Evolutionary conservation across 2,113 vertebrate genomes (phyloP).

Genomic region (Cottus gobio): DNA sequence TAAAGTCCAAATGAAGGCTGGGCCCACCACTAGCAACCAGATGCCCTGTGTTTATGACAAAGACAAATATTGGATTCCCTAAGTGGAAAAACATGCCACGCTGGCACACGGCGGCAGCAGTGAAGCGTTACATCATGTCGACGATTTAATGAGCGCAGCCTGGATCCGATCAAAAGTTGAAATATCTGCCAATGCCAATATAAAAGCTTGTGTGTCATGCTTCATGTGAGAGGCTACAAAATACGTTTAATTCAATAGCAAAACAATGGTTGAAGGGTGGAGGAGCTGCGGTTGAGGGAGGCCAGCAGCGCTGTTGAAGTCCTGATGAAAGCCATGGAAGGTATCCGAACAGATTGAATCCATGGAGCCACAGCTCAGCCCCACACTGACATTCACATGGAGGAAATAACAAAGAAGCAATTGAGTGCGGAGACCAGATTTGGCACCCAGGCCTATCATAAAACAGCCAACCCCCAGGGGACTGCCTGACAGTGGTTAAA

Average conservation of each 20-base stretch:
- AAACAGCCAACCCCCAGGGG: constrained; percentile 43
- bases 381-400: constrained; percentile 55
- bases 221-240: constrained; percentile 69
- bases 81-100: constrained; percentile 78
- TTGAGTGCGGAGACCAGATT: constrained; percentile 54
- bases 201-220: constrained; percentile 72
- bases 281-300: constrained; percentile 43
- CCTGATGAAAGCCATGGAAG: constrained; percentile 59
- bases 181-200: constrained; percentile 75
- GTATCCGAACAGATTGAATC: constrained; percentile 49
- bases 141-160: constrained; percentile 73
- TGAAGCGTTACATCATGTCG: constrained; percentile 73
- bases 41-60: constrained; percentile 75
- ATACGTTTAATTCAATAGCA: constrained; percentile 59
- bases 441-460: constrained; percentile 58
- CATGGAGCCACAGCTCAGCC: constrained; percentile 39
- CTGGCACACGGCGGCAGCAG: constrained; percentile 68
- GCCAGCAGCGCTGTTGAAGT: background rate
- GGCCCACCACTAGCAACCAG: constrained; percentile 67
- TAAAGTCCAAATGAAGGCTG: constrained; percentile 63
- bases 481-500: constrained; percentile 42
- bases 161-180: constrained; percentile 75
- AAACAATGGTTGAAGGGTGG: constrained; percentile 61
- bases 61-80: constrained; percentile 74
- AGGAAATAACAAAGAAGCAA: constrained; percentile 67